Evolutionary conservation across 2,113 vertebrate genomes (phyloP), one percentile per base, ranked within the genome.

Genomic region (Himantopus leucocephalus): DNA sequence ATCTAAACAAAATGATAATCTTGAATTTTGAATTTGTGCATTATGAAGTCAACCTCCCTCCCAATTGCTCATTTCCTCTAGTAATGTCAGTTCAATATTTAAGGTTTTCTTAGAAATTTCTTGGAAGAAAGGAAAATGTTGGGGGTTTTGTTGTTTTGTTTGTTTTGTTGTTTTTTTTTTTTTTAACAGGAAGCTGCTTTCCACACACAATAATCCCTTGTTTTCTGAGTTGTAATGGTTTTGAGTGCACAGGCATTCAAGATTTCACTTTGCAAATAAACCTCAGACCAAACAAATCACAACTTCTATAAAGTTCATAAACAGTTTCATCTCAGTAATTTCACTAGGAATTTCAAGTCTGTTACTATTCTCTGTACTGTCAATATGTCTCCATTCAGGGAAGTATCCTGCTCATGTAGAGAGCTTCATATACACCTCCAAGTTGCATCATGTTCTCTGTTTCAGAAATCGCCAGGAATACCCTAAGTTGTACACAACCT

Each of bases 401-500:
- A 70, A 58, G 4, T 32, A 53, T 19, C 30, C 30, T 75, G 43
- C 16, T 68, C 7, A 23, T 16, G 8, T 18, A 58, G 15, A 22
- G 32, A 58, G 21, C 39, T 90, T 71, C 37, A 39, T 10, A 12
- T 12, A 68, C 9, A 58, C 30, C n/a, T 53, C 39, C 29, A 30
- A 32, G 18, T 10, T 45, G 27, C 58, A 79, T 52, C 48, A n/a
- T 7, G 26, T 6, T 47, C 35, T 56, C 43, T 17, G 18, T n/a
- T 56, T 43, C 39, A 68, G 47, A 62, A 59, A 72, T 17, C 2
- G 3, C 47, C n/a, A 72, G 90, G 37, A 35, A n/a, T 16, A 13
- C 16, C 1, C 0, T 9, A 58, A 30, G 6, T 16, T 2, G 0
- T 45, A 2, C 10, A 43, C 32, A 62, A 32, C 32, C 87, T n/a